A percentile compares a stretch with the other conserved stretches of the same genome.
Evolutionary conservation across 2,797 vertebrate species (phyloP).

Genomic region (Gouania willdenowi): DNA sequence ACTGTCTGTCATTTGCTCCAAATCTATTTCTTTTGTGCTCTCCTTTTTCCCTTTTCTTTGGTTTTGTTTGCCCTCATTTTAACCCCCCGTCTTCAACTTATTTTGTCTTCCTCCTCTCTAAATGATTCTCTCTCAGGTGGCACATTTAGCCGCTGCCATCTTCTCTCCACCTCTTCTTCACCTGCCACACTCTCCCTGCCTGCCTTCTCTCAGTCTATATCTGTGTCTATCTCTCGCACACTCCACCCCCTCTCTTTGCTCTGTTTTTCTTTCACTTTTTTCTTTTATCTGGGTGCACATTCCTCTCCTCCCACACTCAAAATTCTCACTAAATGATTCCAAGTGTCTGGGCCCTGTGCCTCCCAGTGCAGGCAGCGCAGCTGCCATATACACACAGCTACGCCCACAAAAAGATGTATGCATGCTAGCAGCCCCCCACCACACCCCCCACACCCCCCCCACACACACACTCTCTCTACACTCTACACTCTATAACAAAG

Average conservation of each 20-base stretch:
- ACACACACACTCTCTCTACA: conserved; percentile 19
- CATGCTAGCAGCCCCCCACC: conserved; percentile 25
- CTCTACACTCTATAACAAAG: conserved; percentile 36
- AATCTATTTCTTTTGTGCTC: conserved; percentile 45
- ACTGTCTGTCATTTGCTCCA: conserved; percentile 64
- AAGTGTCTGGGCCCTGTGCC: conserved; percentile 79
- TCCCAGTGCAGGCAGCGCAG: conserved; percentile 58
- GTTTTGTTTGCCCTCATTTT: conserved; percentile 23
- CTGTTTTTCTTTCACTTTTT: conserved; percentile 78
- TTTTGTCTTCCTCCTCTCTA: conserved; percentile 49
- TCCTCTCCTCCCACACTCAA: conserved; percentile 81
- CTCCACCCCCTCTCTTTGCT: conserved; percentile 65
- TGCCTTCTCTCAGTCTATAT: conserved; percentile 57
- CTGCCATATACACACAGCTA: conserved; percentile 43
- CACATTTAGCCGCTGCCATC: conserved; percentile 24
- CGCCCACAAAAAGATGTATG: conserved; percentile 49
- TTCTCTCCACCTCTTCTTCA: conserved; percentile 48
- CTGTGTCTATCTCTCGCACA: conserved; percentile 59
- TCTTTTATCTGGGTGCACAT: conserved; percentile 80
- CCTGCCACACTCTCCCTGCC: conserved; percentile 49
- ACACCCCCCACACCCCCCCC: conserved; percentile 26
- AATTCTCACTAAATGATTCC: conserved; percentile 82
- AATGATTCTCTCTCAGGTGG: conserved; percentile 49
- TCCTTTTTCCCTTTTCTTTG: conserved; percentile 33
- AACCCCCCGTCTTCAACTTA: conserved; percentile 35